Base-by-base conservation (phyloP, 2,888 invertebrate genomes). In the Malacosoma neustria region DNA sequence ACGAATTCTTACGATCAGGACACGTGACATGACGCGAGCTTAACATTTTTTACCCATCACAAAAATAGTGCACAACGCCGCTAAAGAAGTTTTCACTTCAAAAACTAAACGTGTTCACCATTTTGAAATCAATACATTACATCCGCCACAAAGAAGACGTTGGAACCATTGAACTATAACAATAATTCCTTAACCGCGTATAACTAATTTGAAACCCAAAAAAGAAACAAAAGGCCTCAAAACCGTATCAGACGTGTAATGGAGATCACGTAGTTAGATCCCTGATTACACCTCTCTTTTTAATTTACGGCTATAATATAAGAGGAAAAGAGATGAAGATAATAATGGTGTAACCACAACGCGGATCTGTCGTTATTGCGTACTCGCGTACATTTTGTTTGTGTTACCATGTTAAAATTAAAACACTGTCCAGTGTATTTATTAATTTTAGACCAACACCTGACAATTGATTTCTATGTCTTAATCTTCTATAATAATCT, bases 181-280 rank as follows among this genome's bases (percentile, higher is more conserved):
- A 51, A 49, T 54, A 54, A 55, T 55, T 57, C 48, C 56, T 51
- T 61, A 63, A 74, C 72, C 71, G 64, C 72, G 65, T 57, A 61
- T 57, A 61, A 69, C 65, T 65, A 70, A 68, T 68, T 58, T 61
- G 61, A 67, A 72, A 71, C 67, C 65, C 69, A 66, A 56, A 61
- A 70, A 69, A 57, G 45, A 60, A 65, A 73, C 71, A 76, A 75
- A 74, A 72, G 74, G 72, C 67, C 69, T 60, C 71, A 70, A 76
- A 70, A 73, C n/a, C 67, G 68, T 72, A 75, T 74, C 72, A 72
- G 66, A 58, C 57, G 62, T 62, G 72, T 84, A 82, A 85, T 85
- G 79, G 84, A 74, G 77, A 84, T 81, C 84, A 84, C 84, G 84
- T 80, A 79, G 64, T 55, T 48, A 59, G 70, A 72, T 72, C 69